These are phyloP conservation scores for Hyla sarda DNA, from an alignment of 2,113 vertebrate genomes.

Conservation along the genomic window DNA sequence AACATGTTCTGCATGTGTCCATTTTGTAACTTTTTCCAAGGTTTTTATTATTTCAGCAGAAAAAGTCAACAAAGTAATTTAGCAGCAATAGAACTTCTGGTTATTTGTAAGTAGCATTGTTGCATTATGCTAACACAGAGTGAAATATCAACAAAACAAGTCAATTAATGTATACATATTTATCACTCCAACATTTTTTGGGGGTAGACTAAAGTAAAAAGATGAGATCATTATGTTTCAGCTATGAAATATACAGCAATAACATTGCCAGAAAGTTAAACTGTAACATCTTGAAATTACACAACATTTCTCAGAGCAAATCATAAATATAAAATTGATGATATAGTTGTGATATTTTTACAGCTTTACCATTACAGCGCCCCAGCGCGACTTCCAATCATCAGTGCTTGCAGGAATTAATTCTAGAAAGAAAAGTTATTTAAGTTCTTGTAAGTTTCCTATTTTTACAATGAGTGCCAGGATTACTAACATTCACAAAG, in stretches of 20 bases:
- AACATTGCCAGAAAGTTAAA: constrained; percentile 50
- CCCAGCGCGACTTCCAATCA: constrained; percentile 36
- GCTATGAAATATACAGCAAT: constrained; percentile 36
- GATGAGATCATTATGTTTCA: constrained; percentile 50
- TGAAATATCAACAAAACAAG: constrained; percentile 4
- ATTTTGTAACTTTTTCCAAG: background rate
- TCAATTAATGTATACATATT: constrained; percentile 34
- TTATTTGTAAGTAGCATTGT: no score
- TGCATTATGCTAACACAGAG: background rate
- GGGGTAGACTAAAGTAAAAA: constrained; percentile 27
- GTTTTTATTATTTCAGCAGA: background rate
- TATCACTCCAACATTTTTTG: constrained; percentile 39
- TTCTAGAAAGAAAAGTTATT: constrained; percentile 52
- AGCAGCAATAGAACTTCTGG: background rate
- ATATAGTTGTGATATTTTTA: constrained; percentile 47
- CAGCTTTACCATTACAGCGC: constrained; percentile 33
- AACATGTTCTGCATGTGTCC: background rate
- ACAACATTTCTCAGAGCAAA: constrained; percentile 55
- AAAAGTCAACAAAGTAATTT: background rate
- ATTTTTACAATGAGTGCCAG: constrained; percentile 32
- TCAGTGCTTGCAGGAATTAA: constrained; percentile 43
- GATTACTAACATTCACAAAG: constrained; percentile 45
- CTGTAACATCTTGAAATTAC: constrained; percentile 57
- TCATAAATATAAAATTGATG: constrained; percentile 55
- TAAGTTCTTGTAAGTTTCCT: constrained; percentile 32